Evolutionary conservation across 2,113 vertebrate species (phyloP).

Genomic region (Sitta europaea): DNA sequence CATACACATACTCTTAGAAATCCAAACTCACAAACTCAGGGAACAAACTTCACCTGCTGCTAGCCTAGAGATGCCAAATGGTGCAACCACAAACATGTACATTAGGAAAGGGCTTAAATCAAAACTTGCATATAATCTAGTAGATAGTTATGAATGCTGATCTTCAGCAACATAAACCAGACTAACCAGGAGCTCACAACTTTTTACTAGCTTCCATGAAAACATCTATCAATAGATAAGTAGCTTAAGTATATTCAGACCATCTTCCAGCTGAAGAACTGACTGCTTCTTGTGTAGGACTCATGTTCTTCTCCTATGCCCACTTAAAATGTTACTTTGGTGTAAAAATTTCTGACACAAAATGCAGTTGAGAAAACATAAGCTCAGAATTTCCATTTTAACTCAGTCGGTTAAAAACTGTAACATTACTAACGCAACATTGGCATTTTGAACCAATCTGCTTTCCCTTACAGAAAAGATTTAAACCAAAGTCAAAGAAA

Average conservation of each 20-base stretch:
- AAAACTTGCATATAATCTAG: neutral
- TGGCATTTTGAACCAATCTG: neutral
- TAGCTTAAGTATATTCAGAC: neutral
- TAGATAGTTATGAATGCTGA: neutral
- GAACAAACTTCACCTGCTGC: neutral
- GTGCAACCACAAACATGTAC: neutral
- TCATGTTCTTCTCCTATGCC: neutral
- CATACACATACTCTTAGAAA: neutral
- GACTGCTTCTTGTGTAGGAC: neutral
- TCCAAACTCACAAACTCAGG: neutral
- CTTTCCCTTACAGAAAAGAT: neutral
- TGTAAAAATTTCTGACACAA: neutral
- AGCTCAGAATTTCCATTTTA: neutral
- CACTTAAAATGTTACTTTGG: neutral
- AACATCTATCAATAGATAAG: neutral
- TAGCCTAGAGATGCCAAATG: neutral
- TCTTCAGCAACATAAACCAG: neutral
- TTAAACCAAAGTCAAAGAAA: neutral
- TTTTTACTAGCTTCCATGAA: neutral
- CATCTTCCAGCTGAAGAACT: neutral
- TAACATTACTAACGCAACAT: neutral
- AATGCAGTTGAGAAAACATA: neutral
- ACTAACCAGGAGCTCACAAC: neutral
- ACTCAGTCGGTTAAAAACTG: neutral
- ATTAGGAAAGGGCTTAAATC: neutral